Evolutionary conservation across 1,140 invertebrate genomes (phyloP).

Genomic region (Alviniconcha marisindica): DNA sequence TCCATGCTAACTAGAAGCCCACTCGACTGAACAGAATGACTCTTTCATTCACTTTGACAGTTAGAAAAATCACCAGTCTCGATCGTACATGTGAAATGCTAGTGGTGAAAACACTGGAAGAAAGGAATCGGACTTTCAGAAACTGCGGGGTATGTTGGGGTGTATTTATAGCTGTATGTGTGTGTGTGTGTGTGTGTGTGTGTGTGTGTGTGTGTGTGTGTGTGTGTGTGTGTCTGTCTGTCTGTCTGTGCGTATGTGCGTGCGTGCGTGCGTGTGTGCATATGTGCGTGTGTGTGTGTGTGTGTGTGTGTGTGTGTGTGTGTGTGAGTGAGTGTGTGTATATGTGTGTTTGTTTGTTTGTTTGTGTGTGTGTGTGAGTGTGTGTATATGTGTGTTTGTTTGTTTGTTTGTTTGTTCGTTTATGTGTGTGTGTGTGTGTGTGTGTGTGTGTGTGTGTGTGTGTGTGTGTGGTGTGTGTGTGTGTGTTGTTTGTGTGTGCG

Average conservation of each 20-base stretch:
- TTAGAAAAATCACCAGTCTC: not conserved
- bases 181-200: too few species aligned
- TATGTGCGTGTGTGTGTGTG: constrained; percentile 24
- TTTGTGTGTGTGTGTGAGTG: constrained; percentile 1
- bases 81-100: not conserved
- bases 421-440: too few species aligned
- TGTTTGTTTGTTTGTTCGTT: not conserved
- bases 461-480: too few species aligned
- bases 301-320: constrained; percentile 17
- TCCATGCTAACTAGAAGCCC: too few species aligned
- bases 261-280: not conserved
- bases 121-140: not conserved
- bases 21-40: too few species aligned
- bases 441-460: too few species aligned
- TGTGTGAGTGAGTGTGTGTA: not conserved
- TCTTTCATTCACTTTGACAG: not conserved
- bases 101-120: not conserved
- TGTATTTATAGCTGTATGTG: too few species aligned
- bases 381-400: not conserved
- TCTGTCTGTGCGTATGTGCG: not conserved
- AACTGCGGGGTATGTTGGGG: not conserved
- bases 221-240: not conserved
- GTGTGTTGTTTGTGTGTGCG: too few species aligned
- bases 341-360: not conserved
- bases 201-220: too few species aligned